Base-by-base conservation (phyloP, 2,113 vertebrate species). In the Odontesthes bonariensis region DNA sequence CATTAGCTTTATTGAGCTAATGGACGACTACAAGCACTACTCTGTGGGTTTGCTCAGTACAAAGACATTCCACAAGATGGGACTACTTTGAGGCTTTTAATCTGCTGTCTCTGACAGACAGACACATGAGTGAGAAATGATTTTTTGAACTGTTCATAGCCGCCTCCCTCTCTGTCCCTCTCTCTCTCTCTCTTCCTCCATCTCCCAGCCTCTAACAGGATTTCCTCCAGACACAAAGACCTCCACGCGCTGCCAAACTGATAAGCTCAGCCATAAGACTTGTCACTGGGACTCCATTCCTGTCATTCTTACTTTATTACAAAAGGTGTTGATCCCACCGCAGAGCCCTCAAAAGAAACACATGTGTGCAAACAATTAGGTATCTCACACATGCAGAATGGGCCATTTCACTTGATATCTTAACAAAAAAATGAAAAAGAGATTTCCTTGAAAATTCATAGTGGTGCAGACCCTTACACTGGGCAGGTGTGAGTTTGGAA, bases 141-240 rank as follows among this genome's bases (percentile, higher is more conserved):
- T 84, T 86, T 89, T 71, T 84, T 58, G 73, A 74, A 51, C 46
- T 49, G 46, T 58, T 74, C 51, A 13, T 46, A 53, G 53, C 44
- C 47, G 35, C 53, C 61, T 33, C 35, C 5, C 53, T 54, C 53
- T 54, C 3, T 35, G 27, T 52, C 14, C 51, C 47, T 42, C 27
- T 27, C 52, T 53, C 52, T 57, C 22, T 70, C 3, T 35, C 33
- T 52, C 14, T 56, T 40, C 33, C 65, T n/a, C 44, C 33, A n/a
- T 58, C 44, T 72, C 62, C 61, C 72, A 53, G 64, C 46, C 66
- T 35, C 38, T 12, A 68, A 88, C 92, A 93, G 93, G 93, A 94
- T 93, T 92, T 93, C 92, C 93, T 92, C 77, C 86, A 93, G 90
- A 94, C 92, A 92, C 89, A 92, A 92, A 91, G 88, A 91, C 82